Conservation (phyloP, 2,113 vertebrate genomes). For the Cariama cristata region DNA sequence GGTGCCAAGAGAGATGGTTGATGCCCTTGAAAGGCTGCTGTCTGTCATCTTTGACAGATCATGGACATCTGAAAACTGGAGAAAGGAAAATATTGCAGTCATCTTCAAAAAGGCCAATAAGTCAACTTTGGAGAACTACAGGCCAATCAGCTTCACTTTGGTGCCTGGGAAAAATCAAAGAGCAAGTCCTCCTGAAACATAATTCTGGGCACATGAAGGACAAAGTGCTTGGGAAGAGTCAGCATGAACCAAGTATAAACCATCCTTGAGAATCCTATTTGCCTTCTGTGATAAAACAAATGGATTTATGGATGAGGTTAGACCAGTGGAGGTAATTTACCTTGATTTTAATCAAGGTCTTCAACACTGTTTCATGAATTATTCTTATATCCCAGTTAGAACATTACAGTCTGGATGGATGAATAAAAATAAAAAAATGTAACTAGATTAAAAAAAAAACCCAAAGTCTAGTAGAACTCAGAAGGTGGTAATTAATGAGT, state of each 20-base stretch:
- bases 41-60: not conserved
- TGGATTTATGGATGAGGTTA: not conserved
- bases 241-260: not conserved
- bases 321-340: not conserved
- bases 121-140: not conserved
- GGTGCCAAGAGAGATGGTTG: not conserved
- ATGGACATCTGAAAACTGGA: not conserved
- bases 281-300: not conserved
- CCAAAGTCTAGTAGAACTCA: not conserved
- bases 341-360: not conserved
- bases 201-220: not conserved
- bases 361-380: not conserved
- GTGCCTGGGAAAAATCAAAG: not conserved
- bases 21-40: not conserved
- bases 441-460: not conserved
- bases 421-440: not conserved
- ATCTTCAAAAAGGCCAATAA: not conserved
- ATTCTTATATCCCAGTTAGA: not conserved
- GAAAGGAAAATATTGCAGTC: not conserved
- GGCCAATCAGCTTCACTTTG: not conserved
- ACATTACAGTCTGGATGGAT: not conserved
- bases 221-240: not conserved
- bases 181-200: not conserved
- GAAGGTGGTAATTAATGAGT: not conserved
- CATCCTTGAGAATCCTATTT: not conserved